Evolutionary conservation across 2,797 vertebrate genomes (phyloP), one percentile per base, ranked within the genome.

Genomic region (Arnoldichthys spilopterus): DNA sequence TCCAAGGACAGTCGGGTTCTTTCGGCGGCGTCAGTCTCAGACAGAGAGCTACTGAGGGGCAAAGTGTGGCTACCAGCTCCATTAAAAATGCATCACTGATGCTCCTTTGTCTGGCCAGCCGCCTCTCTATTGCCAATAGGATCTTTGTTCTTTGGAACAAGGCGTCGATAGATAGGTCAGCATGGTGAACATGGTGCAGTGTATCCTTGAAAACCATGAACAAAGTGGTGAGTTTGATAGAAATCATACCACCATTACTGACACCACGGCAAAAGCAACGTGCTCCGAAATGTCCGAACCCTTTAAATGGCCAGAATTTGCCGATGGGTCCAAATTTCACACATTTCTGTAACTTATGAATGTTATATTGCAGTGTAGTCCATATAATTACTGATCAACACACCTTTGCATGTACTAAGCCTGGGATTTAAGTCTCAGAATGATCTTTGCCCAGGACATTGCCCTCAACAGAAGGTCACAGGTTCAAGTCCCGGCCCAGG

Each of bases 71-170:
- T 87, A 88, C 82, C 61, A 70, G 77, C 78, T 51, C 77, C 87
- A 92, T 92, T 87, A 90, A 90, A 93, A 89, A 92, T 92, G 88
- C 87, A 91, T 91, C 86, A 89, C 83, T 85, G 80, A 70, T 71
- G 86, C 87, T 88, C 79, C 78, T 81, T 83, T 85, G 83, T 89
- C 87, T 86, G 84, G 82, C 91, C 89, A 87, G 89, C 85, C 83
- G 85, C 87, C 85, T 89, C 84, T 87, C 84, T 79, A 68, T 78
- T 83, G 85, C 80, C 82, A 72, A 63, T 68, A 74, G 54, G 22
- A 72, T 45, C 45, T 78, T 82, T 82, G 83, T 87, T 88, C 47
- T 88, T 85, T 28, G 78, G 82, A 59, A 67, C 54, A 74, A 78
- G 37, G 15, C 37, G n/a, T n/a, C n/a, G n/a, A 34, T 80, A 77